Percentiles rank a stretch among this genome's conserved stretches.
These are phyloP conservation scores for Platyrinchus mystaceus DNA, from an alignment of 2,797 vertebrate species.

Conservation along the genomic window DNA sequence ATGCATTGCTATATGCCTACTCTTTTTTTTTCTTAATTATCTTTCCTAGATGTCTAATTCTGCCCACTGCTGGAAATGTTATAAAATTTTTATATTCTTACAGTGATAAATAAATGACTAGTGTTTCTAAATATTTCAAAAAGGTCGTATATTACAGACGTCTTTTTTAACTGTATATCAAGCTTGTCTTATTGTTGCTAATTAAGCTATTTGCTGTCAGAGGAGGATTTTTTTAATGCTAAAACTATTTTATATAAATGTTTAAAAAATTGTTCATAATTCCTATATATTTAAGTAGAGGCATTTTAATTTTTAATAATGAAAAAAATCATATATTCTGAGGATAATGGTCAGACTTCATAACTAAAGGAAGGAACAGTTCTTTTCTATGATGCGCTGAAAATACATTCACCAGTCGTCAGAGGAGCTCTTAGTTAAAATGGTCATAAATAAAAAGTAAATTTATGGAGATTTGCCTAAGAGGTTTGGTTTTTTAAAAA, in stretches of 20 bases:
- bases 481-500: not conserved
- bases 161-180: not conserved
- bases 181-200: not conserved
- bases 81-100: not conserved
- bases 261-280: not conserved
- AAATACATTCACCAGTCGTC: not conserved
- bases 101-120: not conserved
- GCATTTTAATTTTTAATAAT: not conserved
- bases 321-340: not conserved
- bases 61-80: not conserved
- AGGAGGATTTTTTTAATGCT: not conserved
- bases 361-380: not conserved
- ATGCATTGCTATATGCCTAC: not conserved
- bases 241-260: not conserved
- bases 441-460: not conserved
- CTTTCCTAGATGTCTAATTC: not conserved
- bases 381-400: not conserved
- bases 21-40: not conserved
- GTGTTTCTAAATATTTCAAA: not conserved
- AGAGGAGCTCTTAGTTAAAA: not conserved
- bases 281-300: not conserved
- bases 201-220: not conserved
- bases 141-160: accelerated
- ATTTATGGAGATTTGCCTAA: not conserved
- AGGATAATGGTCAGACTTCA: not conserved